These are phyloP conservation scores for Eumaeus atala DNA, from an alignment of 1,140 invertebrate species.

Conservation along the genomic window DNA sequence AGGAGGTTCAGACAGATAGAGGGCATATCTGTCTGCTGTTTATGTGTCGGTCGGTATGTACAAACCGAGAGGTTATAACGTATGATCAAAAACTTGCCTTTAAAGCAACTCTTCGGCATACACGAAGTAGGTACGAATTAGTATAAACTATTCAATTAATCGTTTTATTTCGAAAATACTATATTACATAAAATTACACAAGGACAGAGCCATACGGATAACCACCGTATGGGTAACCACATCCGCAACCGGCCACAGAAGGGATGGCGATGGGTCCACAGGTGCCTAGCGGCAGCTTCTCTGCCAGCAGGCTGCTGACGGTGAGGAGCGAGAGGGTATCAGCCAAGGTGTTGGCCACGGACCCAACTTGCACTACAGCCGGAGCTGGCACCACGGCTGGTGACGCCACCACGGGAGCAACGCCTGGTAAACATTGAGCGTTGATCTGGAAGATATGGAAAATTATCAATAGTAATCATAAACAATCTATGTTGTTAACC, in stretches of 20 bases:
- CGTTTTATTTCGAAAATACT: background rate
- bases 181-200: slow-evolving; percentile 15
- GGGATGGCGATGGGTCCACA: slow-evolving; percentile 1
- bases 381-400: slow-evolving; percentile 1
- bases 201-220: slow-evolving; percentile 25
- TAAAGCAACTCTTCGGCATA: background rate
- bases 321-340: slow-evolving; percentile 54
- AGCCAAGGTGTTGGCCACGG: slow-evolving; percentile 43
- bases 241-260: slow-evolving; percentile 14
- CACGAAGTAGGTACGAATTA: background rate
- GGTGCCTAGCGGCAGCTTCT: slow-evolving; percentile 40
- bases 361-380: slow-evolving; percentile 20
- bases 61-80: no score
- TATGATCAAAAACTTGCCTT: no score
- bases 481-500: no score
- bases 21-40: no score
- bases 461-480: background rate
- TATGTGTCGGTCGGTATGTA: no score
- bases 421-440: slow-evolving; percentile 23
- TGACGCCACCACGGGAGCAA: slow-evolving; percentile 11
- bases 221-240: slow-evolving; percentile 19
- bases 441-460: slow-evolving; percentile 21
- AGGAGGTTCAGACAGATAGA: no score
- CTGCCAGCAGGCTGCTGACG: slow-evolving; percentile 47
- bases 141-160: background rate